Evolutionary conservation across 2,113 vertebrate genomes (phyloP).

Genomic region (Pterophyllum scalare): DNA sequence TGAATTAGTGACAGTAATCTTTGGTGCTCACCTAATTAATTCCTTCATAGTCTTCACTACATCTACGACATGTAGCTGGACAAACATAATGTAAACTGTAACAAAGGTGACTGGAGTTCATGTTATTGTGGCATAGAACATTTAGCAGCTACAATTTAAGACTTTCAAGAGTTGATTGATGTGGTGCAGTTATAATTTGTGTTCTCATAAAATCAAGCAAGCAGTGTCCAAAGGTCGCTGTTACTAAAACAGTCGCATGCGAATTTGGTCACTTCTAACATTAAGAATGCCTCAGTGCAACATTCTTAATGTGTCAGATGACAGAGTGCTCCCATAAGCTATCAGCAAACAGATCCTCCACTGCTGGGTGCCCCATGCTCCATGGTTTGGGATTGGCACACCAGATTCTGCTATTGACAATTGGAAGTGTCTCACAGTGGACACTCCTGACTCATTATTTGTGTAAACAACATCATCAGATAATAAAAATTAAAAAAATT

Average conservation of each 20-base stretch:
- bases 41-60: neutral
- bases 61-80: neutral
- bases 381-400: neutral
- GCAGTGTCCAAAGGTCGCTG: too few species aligned
- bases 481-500: neutral
- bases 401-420: neutral
- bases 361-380: too few species aligned
- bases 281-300: neutral
- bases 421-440: neutral
- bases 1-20: too few species aligned
- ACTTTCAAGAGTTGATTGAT: neutral
- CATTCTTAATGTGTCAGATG: neutral
- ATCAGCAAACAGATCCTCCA: neutral
- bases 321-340: neutral
- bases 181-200: fast-evolving
- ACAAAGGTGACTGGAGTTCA: neutral
- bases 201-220: neutral
- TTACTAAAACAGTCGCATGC: neutral
- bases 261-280: neutral
- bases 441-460: constrained; percentile 5
- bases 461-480: neutral
- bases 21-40: neutral
- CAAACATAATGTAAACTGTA: neutral
- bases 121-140: neutral
- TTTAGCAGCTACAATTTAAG: neutral